phyloP scores from a whole-genome alignment of 1,140 invertebrate genomes.

The silkworm (Bombyx mori) region DNA sequence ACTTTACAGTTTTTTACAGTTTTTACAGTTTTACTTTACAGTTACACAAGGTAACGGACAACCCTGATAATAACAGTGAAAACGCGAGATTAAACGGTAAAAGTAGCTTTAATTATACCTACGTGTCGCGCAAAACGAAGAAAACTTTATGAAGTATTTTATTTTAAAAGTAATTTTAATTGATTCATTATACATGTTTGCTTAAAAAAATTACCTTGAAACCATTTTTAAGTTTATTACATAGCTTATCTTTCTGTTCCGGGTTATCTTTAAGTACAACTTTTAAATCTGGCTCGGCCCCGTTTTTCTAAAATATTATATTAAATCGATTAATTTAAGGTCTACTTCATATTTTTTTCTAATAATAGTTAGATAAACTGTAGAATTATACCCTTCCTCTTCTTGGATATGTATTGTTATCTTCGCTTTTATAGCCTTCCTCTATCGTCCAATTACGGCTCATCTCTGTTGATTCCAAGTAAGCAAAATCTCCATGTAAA shows the following conservation, averaged over 20 bases:
- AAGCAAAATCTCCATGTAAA: constrained; percentile 14
- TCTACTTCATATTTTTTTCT: too few species aligned
- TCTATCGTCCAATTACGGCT: constrained; percentile 3
- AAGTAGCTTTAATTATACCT: too few species aligned
- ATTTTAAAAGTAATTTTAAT: too few species aligned
- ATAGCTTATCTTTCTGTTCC: neutral
- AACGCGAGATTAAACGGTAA: too few species aligned
- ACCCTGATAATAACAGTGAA: too few species aligned
- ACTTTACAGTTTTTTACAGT: too few species aligned
- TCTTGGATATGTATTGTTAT: constrained; percentile 1
- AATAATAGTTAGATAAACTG: too few species aligned
- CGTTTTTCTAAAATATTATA: constrained; percentile 5
- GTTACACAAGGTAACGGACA: too few species aligned
- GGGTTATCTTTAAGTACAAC: neutral
- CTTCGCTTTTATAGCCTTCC: constrained; percentile 6
- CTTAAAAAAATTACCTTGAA: constrained; percentile 4
- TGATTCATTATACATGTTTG: neutral
- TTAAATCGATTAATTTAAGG: neutral
- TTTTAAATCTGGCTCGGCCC: neutral
- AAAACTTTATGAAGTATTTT: too few species aligned
- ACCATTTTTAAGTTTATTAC: constrained; percentile 3
- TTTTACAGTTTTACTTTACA: too few species aligned
- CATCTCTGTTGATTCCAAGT: constrained; percentile 1
- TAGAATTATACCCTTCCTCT: constrained; percentile 3
- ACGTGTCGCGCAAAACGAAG: too few species aligned